A percentile compares a stretch with the other conserved stretches of the same genome.
phyloP scores from a whole-genome alignment of 2,113 vertebrate genomes.

The Hemiscyllium ocellatum region DNA sequence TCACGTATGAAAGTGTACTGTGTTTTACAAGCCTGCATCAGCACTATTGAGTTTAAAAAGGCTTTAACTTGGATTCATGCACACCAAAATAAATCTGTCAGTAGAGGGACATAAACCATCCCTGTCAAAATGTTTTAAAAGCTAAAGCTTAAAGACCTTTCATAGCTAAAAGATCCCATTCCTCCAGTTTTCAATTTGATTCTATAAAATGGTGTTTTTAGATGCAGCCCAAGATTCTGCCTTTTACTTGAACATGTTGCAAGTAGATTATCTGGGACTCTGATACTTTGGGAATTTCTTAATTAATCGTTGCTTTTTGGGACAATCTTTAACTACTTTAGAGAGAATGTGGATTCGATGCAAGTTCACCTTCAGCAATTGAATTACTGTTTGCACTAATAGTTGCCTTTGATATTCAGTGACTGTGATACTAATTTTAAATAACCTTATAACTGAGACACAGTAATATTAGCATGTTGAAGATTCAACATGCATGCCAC shows the following conservation, averaged over 20 bases:
- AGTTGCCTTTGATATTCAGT: not conserved
- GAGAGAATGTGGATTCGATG: not conserved
- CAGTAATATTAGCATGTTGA: not conserved
- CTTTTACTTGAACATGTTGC: not conserved
- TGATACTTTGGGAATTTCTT: not conserved
- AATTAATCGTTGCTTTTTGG: not conserved
- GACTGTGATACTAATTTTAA: not conserved
- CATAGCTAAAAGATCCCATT: not conserved
- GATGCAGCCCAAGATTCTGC: not conserved
- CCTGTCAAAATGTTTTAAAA: not conserved
- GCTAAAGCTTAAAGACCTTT: not conserved
- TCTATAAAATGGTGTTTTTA: not conserved
- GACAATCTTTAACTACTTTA: constrained; percentile 36
- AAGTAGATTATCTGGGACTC: not conserved
- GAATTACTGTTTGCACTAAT: not conserved
- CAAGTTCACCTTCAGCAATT: not conserved
- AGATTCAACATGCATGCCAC: not conserved
- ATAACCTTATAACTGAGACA: not conserved
- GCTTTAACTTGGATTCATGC: not conserved
- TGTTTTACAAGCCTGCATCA: not conserved
- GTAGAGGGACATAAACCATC: not conserved
- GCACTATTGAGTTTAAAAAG: not conserved
- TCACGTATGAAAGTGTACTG: not conserved
- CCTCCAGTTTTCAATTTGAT: not conserved
- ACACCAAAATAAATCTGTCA: not conserved